Percentiles rank a stretch among this genome's conserved stretches.
These are phyloP conservation scores for Romanogobio albipinnatus DNA, from an alignment of 2,113 vertebrate species.

Conservation along the genomic window DNA sequence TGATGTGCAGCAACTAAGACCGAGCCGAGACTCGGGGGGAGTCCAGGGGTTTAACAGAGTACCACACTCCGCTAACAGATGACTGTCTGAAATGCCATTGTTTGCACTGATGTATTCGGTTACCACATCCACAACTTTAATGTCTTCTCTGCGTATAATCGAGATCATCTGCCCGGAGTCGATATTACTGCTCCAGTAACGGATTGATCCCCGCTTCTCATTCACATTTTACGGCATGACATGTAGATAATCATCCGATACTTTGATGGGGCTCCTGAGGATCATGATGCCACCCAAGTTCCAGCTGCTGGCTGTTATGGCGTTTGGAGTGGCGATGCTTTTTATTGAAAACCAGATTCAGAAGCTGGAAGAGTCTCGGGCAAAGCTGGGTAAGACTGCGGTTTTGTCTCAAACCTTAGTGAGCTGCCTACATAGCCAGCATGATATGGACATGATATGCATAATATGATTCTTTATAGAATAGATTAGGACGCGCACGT, in stretches of 20 bases:
- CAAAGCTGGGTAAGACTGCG: conserved; percentile 89
- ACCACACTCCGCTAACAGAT: neutral
- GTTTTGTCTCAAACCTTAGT: neutral
- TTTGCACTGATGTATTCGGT: neutral
- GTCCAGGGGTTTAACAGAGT: neutral
- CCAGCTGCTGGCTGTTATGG: conserved; percentile 94
- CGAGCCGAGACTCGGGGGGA: neutral
- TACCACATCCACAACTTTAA: neutral
- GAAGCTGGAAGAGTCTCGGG: conserved; percentile 95
- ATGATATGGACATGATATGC: neutral
- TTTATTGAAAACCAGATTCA: conserved; percentile 97
- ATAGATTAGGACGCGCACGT: neutral
- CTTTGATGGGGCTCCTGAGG: conserved; percentile 95
- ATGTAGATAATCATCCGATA: conserved; percentile 64
- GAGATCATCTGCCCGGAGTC: conserved; percentile 7
- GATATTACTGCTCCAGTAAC: conserved; percentile 13
- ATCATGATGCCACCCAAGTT: conserved; percentile 98
- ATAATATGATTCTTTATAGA: neutral
- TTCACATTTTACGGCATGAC: conserved; percentile 70
- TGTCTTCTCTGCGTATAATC: neutral
- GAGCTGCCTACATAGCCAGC: neutral
- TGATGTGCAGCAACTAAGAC: conserved; percentile 12
- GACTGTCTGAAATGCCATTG: neutral
- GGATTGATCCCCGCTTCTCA: neutral
- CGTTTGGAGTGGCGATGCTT: conserved; percentile 90